These are phyloP conservation scores for Antechinus flavipes DNA, from an alignment of 2,113 vertebrate species.

Conservation along the genomic window DNA sequence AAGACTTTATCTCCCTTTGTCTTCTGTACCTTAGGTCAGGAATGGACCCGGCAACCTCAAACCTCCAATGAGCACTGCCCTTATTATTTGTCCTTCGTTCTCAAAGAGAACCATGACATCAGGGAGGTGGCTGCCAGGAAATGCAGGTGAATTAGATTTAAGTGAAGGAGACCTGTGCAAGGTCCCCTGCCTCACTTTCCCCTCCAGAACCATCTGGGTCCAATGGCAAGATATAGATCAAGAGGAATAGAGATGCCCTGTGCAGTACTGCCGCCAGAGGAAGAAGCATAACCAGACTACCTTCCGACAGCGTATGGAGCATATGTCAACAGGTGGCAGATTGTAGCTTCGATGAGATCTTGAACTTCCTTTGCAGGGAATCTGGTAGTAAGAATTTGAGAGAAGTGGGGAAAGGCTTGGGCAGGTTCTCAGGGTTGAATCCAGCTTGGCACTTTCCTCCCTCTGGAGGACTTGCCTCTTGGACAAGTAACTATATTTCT, in stretches of 20 bases:
- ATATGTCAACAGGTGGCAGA: neutral
- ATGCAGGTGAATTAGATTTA: no score
- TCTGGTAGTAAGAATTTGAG: neutral
- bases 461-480: neutral
- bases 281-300: neutral
- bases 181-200: no score
- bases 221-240: no score
- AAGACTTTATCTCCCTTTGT: neutral
- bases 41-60: neutral
- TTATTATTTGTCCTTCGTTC: no score
- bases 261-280: neutral
- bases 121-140: no score
- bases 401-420: neutral
- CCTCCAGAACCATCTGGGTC: no score
- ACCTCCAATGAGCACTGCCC: neutral
- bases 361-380: neutral
- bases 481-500: neutral
- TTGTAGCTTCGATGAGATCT: neutral
- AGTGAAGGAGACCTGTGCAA: no score
- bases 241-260: no score
- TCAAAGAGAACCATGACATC: no score
- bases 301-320: neutral
- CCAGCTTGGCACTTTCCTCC: neutral
- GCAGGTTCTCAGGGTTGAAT: neutral
- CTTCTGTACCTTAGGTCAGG: neutral